A percentile compares a stretch with the other conserved stretches of the same genome.
Conservation (phyloP, 2,888 invertebrate genomes). For the Tenthredo distinguenda region DNA sequence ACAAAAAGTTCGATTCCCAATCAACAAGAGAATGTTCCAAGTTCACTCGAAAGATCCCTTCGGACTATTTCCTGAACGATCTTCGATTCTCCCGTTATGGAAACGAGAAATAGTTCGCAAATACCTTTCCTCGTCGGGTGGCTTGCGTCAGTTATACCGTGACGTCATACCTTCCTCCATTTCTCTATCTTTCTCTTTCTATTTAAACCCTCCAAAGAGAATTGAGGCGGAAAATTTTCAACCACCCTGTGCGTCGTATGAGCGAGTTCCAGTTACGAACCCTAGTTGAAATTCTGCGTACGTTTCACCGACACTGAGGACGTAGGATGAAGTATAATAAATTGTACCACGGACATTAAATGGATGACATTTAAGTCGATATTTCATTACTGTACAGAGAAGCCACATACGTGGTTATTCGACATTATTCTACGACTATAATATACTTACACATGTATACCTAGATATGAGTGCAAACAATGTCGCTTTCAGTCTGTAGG, state of each 20-base stretch:
- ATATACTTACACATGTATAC: background rate
- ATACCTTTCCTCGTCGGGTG: background rate
- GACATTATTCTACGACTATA: background rate
- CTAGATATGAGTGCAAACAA: background rate
- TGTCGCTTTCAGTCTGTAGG: background rate
- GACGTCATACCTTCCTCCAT: slow-evolving; percentile 10
- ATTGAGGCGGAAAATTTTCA: slow-evolving; percentile 27
- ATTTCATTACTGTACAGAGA: slow-evolving; percentile 9
- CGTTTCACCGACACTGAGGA: background rate
- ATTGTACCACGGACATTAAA: background rate
- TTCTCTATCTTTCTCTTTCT: slow-evolving; percentile 12
- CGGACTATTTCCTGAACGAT: background rate
- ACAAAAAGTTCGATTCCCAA: background rate
- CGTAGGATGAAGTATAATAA: background rate
- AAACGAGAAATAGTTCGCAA: background rate
- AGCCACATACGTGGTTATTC: slow-evolving; percentile 1
- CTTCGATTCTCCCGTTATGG: background rate
- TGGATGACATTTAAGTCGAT: slow-evolving; percentile 32
- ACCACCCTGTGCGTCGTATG: background rate
- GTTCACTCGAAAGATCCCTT: background rate
- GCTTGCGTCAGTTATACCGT: slow-evolving; percentile 2
- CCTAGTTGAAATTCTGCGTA: slow-evolving; percentile 20
- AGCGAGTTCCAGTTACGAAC: background rate
- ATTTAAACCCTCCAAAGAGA: slow-evolving; percentile 7
- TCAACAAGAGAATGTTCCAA: background rate